These are phyloP conservation scores for Boloria euphrosyne DNA, from an alignment of 2,888 invertebrate species.

Conservation along the genomic window DNA sequence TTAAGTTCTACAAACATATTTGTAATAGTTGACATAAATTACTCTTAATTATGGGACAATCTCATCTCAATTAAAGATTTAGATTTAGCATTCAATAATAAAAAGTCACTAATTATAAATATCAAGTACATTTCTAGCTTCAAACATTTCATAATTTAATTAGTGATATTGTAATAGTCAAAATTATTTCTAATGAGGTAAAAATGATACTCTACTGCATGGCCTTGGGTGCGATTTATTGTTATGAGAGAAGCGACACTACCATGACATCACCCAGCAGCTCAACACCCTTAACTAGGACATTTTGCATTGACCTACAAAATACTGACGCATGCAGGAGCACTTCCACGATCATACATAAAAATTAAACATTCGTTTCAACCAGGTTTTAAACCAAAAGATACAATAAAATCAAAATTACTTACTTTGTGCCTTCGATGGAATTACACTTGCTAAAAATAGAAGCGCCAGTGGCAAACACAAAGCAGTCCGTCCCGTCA, in stretches of 20 bases:
- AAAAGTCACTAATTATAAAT: too few species aligned
- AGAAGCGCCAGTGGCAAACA: slow-evolving; percentile 55
- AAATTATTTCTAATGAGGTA: slow-evolving; percentile 7
- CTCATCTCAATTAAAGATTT: too few species aligned
- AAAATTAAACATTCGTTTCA: slow-evolving; percentile 19
- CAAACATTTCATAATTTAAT: not conserved
- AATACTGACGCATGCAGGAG: slow-evolving; percentile 36
- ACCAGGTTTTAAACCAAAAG: slow-evolving; percentile 13
- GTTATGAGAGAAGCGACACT: slow-evolving; percentile 45
- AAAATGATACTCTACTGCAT: slow-evolving; percentile 11
- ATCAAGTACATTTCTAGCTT: not conserved
- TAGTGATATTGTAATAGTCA: not conserved
- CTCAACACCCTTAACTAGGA: slow-evolving; percentile 28
- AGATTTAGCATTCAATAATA: too few species aligned
- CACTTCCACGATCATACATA: slow-evolving; percentile 21
- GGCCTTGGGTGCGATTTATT: slow-evolving; percentile 20
- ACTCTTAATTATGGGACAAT: too few species aligned
- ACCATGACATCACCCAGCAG: slow-evolving; percentile 53
- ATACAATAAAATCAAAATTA: slow-evolving; percentile 40
- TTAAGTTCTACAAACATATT: too few species aligned
- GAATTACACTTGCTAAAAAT: slow-evolving; percentile 62
- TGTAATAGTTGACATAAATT: too few species aligned
- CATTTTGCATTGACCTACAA: slow-evolving; percentile 37
- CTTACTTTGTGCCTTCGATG: slow-evolving; percentile 66
- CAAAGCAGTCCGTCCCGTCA: slow-evolving; percentile 44